phyloP scores from a whole-genome alignment of 2,888 invertebrate species.

The Pelosia muscerda region DNA sequence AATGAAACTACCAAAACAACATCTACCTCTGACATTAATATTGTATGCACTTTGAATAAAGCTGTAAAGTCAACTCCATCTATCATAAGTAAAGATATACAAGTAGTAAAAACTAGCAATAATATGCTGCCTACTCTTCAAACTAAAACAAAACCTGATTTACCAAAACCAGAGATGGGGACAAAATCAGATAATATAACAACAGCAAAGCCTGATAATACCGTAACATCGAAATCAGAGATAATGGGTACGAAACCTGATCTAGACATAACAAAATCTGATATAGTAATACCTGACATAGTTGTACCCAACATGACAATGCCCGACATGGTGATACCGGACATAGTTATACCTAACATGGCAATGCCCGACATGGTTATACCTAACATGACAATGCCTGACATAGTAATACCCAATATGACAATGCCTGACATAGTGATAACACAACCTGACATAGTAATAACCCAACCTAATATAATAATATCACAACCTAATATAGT shows the following conservation, averaged over 20 bases:
- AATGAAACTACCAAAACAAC: slow-evolving; percentile 49
- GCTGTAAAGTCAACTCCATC: slow-evolving; percentile 42
- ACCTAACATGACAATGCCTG: not conserved
- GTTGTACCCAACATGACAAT: not conserved
- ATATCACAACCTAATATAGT: slow-evolving; percentile 13
- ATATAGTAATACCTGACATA: slow-evolving; percentile 3
- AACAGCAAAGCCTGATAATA: slow-evolving; percentile 16
- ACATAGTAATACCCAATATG: not conserved
- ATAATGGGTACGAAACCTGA: slow-evolving; percentile 14
- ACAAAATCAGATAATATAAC: slow-evolving; percentile 12
- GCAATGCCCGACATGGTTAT: not conserved
- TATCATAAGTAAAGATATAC: slow-evolving; percentile 65
- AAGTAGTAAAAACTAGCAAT: slow-evolving; percentile 70
- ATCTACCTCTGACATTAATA: slow-evolving; percentile 41
- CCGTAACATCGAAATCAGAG: slow-evolving; percentile 15
- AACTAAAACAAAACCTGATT: slow-evolving; percentile 69
- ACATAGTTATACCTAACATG: not conserved
- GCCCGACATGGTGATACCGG: not conserved
- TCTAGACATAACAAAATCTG: slow-evolving; percentile 11
- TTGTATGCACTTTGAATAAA: slow-evolving; percentile 39
- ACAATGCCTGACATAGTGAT: slow-evolving; percentile 11
- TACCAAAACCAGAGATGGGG: slow-evolving; percentile 40
- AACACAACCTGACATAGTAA: slow-evolving; percentile 13
- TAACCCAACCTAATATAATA: not conserved
- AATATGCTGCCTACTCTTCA: slow-evolving; percentile 68